These are phyloP conservation scores for Drosophila lowei DNA, from an alignment of 1,140 invertebrate genomes.

Conservation along the genomic window DNA sequence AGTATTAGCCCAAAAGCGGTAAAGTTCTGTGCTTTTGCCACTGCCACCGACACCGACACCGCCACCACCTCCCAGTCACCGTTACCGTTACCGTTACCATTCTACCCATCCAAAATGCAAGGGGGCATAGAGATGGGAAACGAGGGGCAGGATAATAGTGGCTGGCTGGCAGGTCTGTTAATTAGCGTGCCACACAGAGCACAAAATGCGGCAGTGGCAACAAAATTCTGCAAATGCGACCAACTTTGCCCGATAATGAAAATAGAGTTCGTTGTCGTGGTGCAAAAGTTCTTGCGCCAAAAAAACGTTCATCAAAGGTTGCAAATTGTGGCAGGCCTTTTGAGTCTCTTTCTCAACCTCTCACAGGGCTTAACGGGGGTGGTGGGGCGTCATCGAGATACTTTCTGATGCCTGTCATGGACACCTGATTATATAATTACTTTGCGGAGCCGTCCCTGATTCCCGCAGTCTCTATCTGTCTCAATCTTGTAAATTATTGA, in stretches of 20 bases:
- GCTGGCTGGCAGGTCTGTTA: constrained; percentile 62
- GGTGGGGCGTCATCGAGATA: background rate
- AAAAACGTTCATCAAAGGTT: constrained; percentile 79
- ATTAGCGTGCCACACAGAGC: constrained; percentile 41
- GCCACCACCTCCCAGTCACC: background rate
- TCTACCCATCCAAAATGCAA: background rate
- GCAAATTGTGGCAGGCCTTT: constrained; percentile 62
- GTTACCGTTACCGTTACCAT: too few relatives aligned
- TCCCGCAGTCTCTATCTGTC: constrained; percentile 9
- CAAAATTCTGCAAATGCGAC: constrained; percentile 60
- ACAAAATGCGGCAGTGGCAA: constrained; percentile 66
- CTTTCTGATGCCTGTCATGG: constrained; percentile 50
- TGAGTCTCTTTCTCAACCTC: constrained; percentile 14
- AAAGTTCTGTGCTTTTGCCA: constrained; percentile 52
- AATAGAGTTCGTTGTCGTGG: constrained; percentile 66
- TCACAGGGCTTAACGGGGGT: background rate
- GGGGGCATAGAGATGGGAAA: constrained; percentile 3
- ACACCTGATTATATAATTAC: constrained; percentile 72
- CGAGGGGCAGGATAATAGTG: constrained; percentile 17
- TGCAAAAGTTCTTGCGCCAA: constrained; percentile 60
- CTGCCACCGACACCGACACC: background rate
- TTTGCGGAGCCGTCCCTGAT: constrained; percentile 22
- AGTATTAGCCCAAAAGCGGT: constrained; percentile 63
- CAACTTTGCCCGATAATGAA: constrained; percentile 76
- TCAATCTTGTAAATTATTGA: too few relatives aligned